Evolutionary conservation across 2,797 vertebrate genomes (phyloP), one percentile per base, ranked within the genome.

Genomic region (Spinibarbus caldwelli): DNA sequence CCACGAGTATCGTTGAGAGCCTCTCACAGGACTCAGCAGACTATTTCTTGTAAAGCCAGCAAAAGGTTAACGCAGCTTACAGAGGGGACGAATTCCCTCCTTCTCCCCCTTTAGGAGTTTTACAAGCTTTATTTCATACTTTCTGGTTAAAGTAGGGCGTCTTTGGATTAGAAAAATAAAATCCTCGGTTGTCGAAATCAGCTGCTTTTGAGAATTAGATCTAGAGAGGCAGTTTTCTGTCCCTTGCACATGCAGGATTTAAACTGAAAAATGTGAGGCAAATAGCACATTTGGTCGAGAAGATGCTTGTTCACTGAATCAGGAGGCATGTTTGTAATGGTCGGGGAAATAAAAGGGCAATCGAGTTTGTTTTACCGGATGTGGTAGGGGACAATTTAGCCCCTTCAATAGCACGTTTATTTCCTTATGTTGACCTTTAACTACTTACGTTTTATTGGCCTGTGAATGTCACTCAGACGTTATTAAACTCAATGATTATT

Each of bases 41-140:
- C 66, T 59, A 89, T 90, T 92, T 89, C 92, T 92, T 87, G 91
- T 93, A 94, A 94, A 95, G 90, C 49, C 23, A 91, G 90, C 80
- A 91, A 94, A 95, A 95, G 93, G 92, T 95, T 95, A 94, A 94
- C 87, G 7, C 85, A 52, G 86, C 90, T 88, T 88, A 88, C 80
- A 88, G 43, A 71, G 73, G 2, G 79, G 83, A 84, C 57, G 47
- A 62, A 70, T 75, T 66, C 87, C 89, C 75, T 82, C 26, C 49
- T 54, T 1, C 78, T 85, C 86, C 71, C 82, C 75, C 87, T 89
- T 89, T 47, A 78, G 83, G 66, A 26, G 68, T 89, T 94, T 95
- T 92, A 93, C 87, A 90, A 91, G 93, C 41, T 83, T 90, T 90
- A 87, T 88, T 79, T 86, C 86, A 82, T 41, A 81, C 86, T 70